Base-by-base conservation (phyloP, 2,888 invertebrate species). In the Drosophila putrida region DNA sequence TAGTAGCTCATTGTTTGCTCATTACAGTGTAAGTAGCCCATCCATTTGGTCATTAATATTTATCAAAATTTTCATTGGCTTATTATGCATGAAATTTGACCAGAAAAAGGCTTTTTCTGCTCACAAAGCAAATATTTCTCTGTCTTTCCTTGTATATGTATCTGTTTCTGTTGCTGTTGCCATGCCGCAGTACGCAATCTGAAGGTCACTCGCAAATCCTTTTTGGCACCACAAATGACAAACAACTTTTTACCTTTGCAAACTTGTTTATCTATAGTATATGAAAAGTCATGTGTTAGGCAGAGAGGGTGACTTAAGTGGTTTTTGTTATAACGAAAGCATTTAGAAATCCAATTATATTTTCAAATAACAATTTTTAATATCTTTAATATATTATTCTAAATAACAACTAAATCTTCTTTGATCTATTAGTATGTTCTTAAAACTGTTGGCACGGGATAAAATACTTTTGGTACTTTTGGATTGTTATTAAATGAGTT, bases 21-120 rank as follows among this genome's bases (percentile, higher is more conserved):
- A 83, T 82, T 82, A 84, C 47, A 64, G 47, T 73, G 70, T 69
- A 86, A 81, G 73, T 78, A 69, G 84, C 46, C 53, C 68, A 80
- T 50, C 61, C 50, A 66, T 58, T 80, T 73, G 62, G 59, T 55
- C 44, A 50, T 35, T 63, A 25, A 58, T 31, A 51, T 66, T 46
- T 64, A 60, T 44, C n/a, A 44, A 63, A 47, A 33, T 38, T 15
- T 57, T 13, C 1, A 33, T 15, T 9, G 44, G 13, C 43, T 53
- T 36, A 50, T 63, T 53, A 28, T 44, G 60, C 33, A 46, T 3
- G 5, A 35, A 6, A 8, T 31, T 31, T 31, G 8, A 31, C 6
- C 31, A 2, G 31, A 31, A 31, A 31, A 28, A 57, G 27, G 25
- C 49, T 71, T 68, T 70, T 43, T 54, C 38, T 47, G 27, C 20